A percentile compares a stretch with the other conserved stretches of the same genome.
Conservation (phyloP, 2,888 invertebrate genomes). For the Acholoe squamosa region DNA sequence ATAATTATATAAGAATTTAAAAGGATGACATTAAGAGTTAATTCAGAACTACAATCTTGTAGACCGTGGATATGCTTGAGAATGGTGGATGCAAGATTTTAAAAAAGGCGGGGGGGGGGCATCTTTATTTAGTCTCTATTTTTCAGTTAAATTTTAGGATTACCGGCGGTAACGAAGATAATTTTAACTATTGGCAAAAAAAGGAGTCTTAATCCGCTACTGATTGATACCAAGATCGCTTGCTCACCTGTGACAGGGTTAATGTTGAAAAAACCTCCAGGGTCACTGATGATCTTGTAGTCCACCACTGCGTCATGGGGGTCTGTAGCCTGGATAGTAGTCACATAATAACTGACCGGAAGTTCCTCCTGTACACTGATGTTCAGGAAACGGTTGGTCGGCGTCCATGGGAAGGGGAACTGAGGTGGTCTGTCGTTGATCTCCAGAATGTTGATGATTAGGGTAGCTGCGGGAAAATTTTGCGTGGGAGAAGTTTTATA, state of each 20-base stretch:
- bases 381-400: slow-evolving; percentile 85
- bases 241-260: slow-evolving; percentile 68
- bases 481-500: too few relatives aligned
- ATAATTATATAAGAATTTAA: neutral
- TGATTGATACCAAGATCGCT: neutral
- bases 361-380: slow-evolving; percentile 76
- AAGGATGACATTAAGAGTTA: too few relatives aligned
- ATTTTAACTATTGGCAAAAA: too few relatives aligned
- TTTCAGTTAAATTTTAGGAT: too few relatives aligned
- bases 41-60: too few relatives aligned
- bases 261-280: slow-evolving; percentile 70
- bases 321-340: slow-evolving; percentile 77
- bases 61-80: too few relatives aligned
- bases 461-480: slow-evolving; percentile 85
- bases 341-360: slow-evolving; percentile 74
- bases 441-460: slow-evolving; percentile 87
- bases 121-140: too few relatives aligned
- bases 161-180: too few relatives aligned
- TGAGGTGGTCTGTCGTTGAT: slow-evolving; percentile 86
- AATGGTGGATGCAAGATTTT: too few relatives aligned
- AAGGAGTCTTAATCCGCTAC: too few relatives aligned
- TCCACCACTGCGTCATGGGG: slow-evolving; percentile 73
- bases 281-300: slow-evolving; percentile 72
- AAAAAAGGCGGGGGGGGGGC: too few relatives aligned
- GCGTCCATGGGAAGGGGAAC: slow-evolving; percentile 90